These are phyloP conservation scores for Scomber colias DNA, from an alignment of 2,113 vertebrate genomes.

Conservation along the genomic window DNA sequence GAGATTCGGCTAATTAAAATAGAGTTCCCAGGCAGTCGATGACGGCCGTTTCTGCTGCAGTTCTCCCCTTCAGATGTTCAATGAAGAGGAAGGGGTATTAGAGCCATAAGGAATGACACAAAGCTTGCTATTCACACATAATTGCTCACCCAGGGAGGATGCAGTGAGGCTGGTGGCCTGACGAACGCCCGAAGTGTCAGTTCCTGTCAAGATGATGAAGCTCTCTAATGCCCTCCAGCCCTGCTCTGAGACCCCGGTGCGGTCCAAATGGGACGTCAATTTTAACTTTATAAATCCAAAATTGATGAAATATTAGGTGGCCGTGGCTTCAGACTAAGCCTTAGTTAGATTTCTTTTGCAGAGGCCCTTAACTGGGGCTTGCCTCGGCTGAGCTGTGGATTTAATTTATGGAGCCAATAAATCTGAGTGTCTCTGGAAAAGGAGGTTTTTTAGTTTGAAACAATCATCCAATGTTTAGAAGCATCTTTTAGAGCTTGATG, in stretches of 20 bases:
- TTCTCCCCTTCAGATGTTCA: slow-evolving; percentile 69
- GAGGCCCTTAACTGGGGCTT: slow-evolving; percentile 60
- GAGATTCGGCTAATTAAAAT: slow-evolving; percentile 77
- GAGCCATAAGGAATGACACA: slow-evolving; percentile 80
- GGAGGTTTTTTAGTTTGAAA: slow-evolving; percentile 49
- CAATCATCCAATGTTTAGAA: slow-evolving; percentile 36
- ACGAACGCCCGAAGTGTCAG: slow-evolving; percentile 76
- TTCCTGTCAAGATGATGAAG: slow-evolving; percentile 85
- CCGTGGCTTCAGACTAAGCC: slow-evolving; percentile 57
- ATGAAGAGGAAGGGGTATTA: slow-evolving; percentile 73
- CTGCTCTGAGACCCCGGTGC: slow-evolving; percentile 63
- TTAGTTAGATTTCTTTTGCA: slow-evolving; percentile 59
- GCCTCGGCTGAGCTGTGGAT: slow-evolving; percentile 41
- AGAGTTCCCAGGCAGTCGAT: slow-evolving; percentile 67
- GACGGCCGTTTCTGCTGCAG: slow-evolving; percentile 47
- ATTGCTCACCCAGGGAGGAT: slow-evolving; percentile 85
- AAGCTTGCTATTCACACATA: slow-evolving; percentile 80
- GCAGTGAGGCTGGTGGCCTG: slow-evolving; percentile 76
- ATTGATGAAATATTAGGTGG: slow-evolving; percentile 77
- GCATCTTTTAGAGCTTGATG: slow-evolving; percentile 20
- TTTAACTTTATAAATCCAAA: slow-evolving; percentile 77
- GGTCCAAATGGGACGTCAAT: slow-evolving; percentile 73
- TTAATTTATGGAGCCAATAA: slow-evolving; percentile 63
- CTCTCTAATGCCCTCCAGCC: slow-evolving; percentile 63
- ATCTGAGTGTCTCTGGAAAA: slow-evolving; percentile 42